phyloP scores from a whole-genome alignment of 2,113 vertebrate species.

The Bubo bubo region DNA sequence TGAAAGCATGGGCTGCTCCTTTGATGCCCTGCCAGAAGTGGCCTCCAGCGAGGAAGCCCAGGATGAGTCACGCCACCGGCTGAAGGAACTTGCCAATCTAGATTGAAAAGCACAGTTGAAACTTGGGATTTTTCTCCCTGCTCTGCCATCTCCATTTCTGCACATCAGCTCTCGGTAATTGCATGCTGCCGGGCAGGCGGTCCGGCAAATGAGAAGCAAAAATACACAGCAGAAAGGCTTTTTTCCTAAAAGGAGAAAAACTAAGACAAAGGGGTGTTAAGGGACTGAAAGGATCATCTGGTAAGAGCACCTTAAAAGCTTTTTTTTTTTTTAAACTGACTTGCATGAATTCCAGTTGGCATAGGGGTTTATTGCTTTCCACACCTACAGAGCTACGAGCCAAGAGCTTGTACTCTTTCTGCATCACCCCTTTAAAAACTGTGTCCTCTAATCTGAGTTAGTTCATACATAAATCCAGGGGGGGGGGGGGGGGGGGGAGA shows the following conservation, averaged over 20 bases:
- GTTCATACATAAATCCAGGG: background rate
- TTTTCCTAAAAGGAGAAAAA: background rate
- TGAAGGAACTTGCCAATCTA: background rate
- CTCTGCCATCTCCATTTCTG: background rate
- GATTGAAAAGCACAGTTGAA: background rate
- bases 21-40: constrained; percentile 38
- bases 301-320: background rate
- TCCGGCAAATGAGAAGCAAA: background rate
- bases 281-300: background rate
- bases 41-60: constrained; percentile 24
- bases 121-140: background rate
- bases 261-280: background rate
- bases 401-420: background rate
- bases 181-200: background rate
- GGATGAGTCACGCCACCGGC: background rate
- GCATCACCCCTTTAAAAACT: background rate
- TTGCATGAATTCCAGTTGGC: background rate
- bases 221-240: background rate
- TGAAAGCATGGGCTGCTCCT: background rate
- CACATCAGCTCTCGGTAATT: background rate
- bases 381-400: background rate
- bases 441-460: background rate
- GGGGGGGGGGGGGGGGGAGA: too few species aligned
- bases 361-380: background rate
- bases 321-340: background rate